These are phyloP conservation scores for Dromas ardeola DNA, from an alignment of 2,113 vertebrate genomes.

Conservation along the genomic window DNA sequence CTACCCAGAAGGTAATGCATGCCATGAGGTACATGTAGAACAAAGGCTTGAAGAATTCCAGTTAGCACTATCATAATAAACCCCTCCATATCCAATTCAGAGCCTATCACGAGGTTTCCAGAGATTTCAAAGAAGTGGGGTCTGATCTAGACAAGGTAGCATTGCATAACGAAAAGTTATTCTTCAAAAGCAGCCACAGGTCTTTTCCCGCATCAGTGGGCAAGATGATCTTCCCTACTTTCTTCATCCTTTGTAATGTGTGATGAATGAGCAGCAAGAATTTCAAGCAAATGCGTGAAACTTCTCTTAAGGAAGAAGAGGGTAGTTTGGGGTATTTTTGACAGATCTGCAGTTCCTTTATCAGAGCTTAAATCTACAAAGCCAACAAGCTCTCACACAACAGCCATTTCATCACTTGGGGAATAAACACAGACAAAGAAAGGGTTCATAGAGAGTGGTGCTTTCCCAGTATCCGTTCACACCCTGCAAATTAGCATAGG, in stretches of 20 bases:
- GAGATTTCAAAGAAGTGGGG: background rate
- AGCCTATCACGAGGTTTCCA: background rate
- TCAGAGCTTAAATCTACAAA: background rate
- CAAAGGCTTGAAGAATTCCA: background rate
- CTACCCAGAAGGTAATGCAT: background rate
- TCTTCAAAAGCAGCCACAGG: background rate
- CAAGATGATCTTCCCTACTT: background rate
- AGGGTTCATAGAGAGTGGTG: background rate
- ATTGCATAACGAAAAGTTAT: background rate
- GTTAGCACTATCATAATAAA: background rate
- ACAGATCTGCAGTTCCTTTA: background rate
- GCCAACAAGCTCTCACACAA: background rate
- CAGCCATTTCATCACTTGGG: background rate
- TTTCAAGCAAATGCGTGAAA: background rate
- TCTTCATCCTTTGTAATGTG: background rate
- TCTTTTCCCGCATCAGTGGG: background rate
- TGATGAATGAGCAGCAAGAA: background rate
- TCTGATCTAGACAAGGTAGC: background rate
- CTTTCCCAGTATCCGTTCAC: background rate
- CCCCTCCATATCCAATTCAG: background rate
- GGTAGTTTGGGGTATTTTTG: background rate
- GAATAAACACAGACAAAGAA: background rate
- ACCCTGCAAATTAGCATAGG: background rate
- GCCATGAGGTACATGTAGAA: background rate
- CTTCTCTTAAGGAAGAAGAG: background rate